Evolutionary conservation across 2,888 invertebrate genomes (phyloP).

Genomic region (Serrognathus titanus): DNA sequence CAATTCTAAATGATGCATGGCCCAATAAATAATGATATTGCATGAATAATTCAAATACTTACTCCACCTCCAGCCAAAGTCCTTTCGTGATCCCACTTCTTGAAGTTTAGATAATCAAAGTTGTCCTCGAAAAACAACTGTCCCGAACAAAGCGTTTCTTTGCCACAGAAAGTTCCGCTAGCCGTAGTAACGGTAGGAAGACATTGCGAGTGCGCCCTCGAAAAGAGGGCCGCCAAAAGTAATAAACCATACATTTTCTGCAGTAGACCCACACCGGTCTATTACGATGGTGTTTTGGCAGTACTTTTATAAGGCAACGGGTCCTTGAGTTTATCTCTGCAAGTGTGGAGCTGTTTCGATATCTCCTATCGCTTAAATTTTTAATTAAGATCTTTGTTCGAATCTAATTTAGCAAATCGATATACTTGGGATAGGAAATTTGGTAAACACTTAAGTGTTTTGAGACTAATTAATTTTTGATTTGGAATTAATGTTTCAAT

Average conservation of each 20-base stretch:
- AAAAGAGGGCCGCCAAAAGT: constrained; percentile 1
- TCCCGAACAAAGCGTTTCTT: constrained; percentile 50
- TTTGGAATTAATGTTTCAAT: too few relatives aligned
- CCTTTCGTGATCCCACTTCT: constrained; percentile 62
- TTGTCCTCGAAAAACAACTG: constrained; percentile 59
- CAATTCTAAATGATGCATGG: constrained; percentile 54
- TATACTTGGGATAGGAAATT: too few relatives aligned
- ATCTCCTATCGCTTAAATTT: too few relatives aligned
- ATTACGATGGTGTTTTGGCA: too few relatives aligned
- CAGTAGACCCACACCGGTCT: too few relatives aligned
- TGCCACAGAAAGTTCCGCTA: constrained; percentile 53
- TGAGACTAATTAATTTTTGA: too few relatives aligned
- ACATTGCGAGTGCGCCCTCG: constrained; percentile 34
- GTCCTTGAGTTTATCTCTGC: too few relatives aligned
- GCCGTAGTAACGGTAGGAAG: constrained; percentile 51
- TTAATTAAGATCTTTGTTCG: too few relatives aligned
- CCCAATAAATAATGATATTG: neutral
- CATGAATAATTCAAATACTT: constrained; percentile 31
- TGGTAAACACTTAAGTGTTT: too few relatives aligned
- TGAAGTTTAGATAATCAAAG: constrained; percentile 56
- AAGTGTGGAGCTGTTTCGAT: too few relatives aligned
- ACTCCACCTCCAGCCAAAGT: constrained; percentile 62
- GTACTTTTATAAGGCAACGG: too few relatives aligned
- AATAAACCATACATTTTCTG: neutral
- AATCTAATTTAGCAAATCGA: too few relatives aligned